These are phyloP conservation scores for Calameuta idolon DNA, from an alignment of 2,888 invertebrate species.

Conservation along the genomic window DNA sequence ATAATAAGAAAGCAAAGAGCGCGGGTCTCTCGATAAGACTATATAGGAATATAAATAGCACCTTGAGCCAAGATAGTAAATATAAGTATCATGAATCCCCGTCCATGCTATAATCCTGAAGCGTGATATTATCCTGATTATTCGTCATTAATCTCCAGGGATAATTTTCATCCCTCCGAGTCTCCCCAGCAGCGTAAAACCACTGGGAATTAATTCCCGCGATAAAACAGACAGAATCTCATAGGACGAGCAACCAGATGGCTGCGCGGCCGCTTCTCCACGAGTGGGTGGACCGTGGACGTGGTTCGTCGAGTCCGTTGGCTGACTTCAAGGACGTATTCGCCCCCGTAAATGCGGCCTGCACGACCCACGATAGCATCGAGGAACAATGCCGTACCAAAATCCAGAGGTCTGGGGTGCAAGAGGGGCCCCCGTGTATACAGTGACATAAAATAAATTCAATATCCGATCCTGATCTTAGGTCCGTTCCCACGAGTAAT, in stretches of 20 bases:
- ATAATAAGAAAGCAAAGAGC: too few relatives aligned
- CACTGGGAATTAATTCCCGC: not conserved
- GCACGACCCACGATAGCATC: constrained; percentile 8
- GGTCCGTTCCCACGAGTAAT: not conserved
- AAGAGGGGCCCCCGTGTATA: not conserved
- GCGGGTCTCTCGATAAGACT: not conserved
- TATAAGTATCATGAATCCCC: not conserved
- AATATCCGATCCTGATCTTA: not conserved
- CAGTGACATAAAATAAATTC: not conserved
- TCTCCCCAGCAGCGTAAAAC: not conserved
- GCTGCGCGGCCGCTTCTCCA: constrained; percentile 20
- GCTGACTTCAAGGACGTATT: constrained; percentile 29
- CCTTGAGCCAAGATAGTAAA: not conserved
- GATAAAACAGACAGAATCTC: not conserved
- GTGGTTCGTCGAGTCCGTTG: constrained; percentile 29
- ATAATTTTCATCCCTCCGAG: not conserved
- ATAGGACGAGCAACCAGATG: constrained; percentile 24
- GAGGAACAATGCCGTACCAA: constrained; percentile 1
- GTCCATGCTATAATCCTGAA: not conserved
- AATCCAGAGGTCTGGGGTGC: not conserved
- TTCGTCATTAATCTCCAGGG: not conserved
- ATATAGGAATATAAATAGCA: not conserved
- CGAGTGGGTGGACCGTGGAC: constrained; percentile 27
- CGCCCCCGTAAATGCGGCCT: constrained; percentile 12
- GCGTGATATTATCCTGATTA: not conserved